A percentile compares a stretch with the other conserved stretches of the same genome.
These are phyloP conservation scores for Platygyra sinensis DNA, from an alignment of 64 coral and sea anemone genomes.

Conservation along the genomic window DNA sequence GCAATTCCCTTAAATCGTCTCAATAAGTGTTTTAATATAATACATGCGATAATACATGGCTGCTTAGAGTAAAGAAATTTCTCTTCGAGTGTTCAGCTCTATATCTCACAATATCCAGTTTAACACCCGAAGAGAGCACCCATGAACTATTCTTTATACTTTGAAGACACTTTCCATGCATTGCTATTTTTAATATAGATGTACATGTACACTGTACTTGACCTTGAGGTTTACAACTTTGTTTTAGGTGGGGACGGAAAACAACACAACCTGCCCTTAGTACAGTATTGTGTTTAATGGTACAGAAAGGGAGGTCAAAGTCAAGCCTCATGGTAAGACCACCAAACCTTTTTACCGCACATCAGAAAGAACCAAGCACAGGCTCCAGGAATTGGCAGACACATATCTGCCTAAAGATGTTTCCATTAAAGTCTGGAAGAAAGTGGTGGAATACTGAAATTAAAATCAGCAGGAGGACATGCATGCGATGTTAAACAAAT, in stretches of 20 bases:
- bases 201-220: too few species aligned
- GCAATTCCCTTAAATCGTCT: too few species aligned
- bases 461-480: constrained; percentile 48
- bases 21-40: too few species aligned
- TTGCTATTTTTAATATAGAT: too few species aligned
- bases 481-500: constrained; percentile 55
- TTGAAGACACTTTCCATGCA: too few species aligned
- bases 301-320: constrained; percentile 51
- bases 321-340: constrained; percentile 61
- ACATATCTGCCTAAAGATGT: constrained; percentile 41
- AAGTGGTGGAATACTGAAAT: constrained; percentile 38
- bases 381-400: constrained; percentile 31
- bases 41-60: too few species aligned
- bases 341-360: constrained; percentile 63
- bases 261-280: constrained; percentile 43
- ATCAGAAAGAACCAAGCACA: constrained; percentile 8
- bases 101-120: too few species aligned
- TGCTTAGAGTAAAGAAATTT: too few species aligned
- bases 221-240: not conserved
- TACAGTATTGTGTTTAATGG: constrained; percentile 73
- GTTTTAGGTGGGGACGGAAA: constrained; percentile 45
- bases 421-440: constrained; percentile 61
- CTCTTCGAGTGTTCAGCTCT: too few species aligned
- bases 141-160: too few species aligned
- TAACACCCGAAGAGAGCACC: too few species aligned